These are phyloP conservation scores for Drosophila seclusa DNA, from an alignment of 2,888 invertebrate species.

Conservation along the genomic window DNA sequence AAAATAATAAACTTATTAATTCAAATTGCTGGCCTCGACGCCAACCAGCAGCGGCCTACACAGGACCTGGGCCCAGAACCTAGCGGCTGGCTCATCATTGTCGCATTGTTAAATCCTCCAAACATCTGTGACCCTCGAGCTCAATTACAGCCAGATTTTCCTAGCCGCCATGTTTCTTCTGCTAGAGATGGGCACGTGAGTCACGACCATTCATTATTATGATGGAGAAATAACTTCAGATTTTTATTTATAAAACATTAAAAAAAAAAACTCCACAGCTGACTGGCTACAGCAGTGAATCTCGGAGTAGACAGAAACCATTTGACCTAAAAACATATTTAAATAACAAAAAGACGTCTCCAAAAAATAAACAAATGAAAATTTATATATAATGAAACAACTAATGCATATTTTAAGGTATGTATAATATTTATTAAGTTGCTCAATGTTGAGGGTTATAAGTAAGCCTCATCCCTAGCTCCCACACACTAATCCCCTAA, in stretches of 20 bases:
- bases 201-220: neutral
- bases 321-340: neutral
- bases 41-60: slow-evolving; percentile 44
- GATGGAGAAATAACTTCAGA: neutral
- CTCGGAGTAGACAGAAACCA: too few relatives aligned
- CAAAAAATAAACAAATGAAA: neutral
- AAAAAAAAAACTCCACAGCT: neutral
- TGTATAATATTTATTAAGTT: neutral
- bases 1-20: slow-evolving; percentile 76
- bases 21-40: slow-evolving; percentile 52
- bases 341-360: neutral
- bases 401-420: neutral
- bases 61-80: slow-evolving; percentile 16
- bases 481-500: slow-evolving; percentile 33
- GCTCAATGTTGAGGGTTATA: neutral
- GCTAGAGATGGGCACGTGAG: slow-evolving; percentile 21
- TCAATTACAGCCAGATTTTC: slow-evolving; percentile 61
- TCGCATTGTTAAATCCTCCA: slow-evolving; percentile 65
- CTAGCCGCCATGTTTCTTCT: slow-evolving; percentile 1
- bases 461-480: slow-evolving; percentile 12
- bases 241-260: neutral
- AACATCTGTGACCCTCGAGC: slow-evolving; percentile 62
- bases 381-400: neutral
- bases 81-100: slow-evolving; percentile 59
- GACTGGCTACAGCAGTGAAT: neutral